Evolutionary conservation across 1,140 invertebrate genomes (phyloP).

Genomic region (Phenacoccus solenopsis): DNA sequence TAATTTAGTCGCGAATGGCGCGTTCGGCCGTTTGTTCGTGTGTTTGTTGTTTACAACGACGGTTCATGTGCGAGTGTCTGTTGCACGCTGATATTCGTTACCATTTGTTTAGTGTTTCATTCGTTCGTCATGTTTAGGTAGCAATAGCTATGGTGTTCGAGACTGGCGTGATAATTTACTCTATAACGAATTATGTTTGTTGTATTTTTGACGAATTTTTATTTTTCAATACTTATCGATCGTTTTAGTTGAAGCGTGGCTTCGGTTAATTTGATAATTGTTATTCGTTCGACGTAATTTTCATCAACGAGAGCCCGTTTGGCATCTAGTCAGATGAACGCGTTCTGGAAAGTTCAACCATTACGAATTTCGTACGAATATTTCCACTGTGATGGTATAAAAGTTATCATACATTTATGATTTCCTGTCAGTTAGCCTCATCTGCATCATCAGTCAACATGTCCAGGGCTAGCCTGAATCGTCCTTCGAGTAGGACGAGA

Average conservation of each 20-base stretch:
- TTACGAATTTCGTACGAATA: no score
- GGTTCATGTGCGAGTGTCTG: neutral
- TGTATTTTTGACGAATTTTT: neutral
- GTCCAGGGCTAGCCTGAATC: neutral
- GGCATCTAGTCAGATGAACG: slow-evolving; percentile 4
- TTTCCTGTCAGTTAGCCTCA: neutral
- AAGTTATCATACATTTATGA: neutral
- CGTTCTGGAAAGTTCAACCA: no score
- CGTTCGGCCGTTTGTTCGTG: neutral
- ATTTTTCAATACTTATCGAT: no score
- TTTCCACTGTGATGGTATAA: neutral
- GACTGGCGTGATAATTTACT: no score
- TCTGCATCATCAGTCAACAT: neutral
- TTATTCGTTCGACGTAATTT: no score
- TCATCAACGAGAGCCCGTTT: neutral
- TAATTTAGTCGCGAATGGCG: neutral
- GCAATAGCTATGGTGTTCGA: no score
- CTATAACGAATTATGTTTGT: neutral
- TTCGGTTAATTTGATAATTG: no score
- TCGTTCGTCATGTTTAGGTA: neutral
- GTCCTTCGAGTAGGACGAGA: neutral
- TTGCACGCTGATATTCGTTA: neutral
- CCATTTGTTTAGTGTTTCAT: neutral
- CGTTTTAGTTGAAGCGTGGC: no score
- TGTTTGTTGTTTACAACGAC: neutral